Base-by-base conservation (phyloP, 2,113 vertebrate genomes). In the Pseudorasbora parva region DNA sequence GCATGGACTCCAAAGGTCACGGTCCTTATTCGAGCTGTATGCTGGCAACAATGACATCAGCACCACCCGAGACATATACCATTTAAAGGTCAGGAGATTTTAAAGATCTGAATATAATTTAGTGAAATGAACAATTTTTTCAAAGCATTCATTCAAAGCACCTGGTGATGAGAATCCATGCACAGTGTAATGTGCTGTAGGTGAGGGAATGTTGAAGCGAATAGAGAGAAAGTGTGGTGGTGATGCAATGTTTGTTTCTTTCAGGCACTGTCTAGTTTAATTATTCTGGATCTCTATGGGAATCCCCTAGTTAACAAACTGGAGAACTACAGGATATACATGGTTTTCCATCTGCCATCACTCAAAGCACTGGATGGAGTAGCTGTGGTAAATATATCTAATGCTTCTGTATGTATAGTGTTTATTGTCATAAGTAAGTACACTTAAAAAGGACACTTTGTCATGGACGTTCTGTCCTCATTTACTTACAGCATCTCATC, bases 301-400 rank as follows among this genome's bases (percentile, higher is more conserved):
- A 97, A 97, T 83, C 92, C 94, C 82, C 89, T 96, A 75, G 88
- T 92, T 19, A 92, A 92, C 87, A 95, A 94, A 86, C 86, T 96
- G 87, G 95, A 96, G 88, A 94, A 95, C 89, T 97, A 96, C 89
- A 88, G 94, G 6, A 92, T 95, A 37, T 96, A 95, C 86, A 88
- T 96, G 27, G 93, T 97, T 78, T 97, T 96, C 89, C 95, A 96
- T 73, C 92, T 97, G 59, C 88, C 95, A 21, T 93, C 93, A 62
- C 91, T 98, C 30, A 96, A 95, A 92, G 96, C 95, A 51, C 92
- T 97, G 92, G 95, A 97, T 90, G 96, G 95, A 71, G 84, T 85
- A 14, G 86, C 94, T 72, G 95, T 96, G 89, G 95, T 96, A 89
- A 93, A 81, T 33, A 30, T n/a, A 51, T 54, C 4, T 33, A 4